Evolutionary conservation across 2,113 vertebrate genomes (phyloP).

Genomic region (Panthera leo): DNA sequence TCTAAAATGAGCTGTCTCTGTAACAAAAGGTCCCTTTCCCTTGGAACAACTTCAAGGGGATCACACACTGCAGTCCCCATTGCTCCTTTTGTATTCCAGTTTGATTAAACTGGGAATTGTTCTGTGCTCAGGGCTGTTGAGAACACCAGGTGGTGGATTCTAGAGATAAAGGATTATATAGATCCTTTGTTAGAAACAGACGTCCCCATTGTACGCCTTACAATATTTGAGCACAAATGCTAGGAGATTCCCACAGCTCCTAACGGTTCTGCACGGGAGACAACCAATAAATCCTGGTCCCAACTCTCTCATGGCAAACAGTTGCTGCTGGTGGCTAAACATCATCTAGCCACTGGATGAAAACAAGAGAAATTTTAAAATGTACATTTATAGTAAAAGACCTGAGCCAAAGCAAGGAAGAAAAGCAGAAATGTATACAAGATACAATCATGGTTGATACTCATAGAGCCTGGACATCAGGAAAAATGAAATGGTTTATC

Average conservation of each 20-base stretch:
- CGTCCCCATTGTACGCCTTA: background rate
- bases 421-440: background rate
- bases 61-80: background rate
- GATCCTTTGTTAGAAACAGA: slow-evolving; percentile 58
- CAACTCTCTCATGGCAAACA: background rate
- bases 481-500: background rate
- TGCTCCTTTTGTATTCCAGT: slow-evolving; percentile 57
- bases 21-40: slow-evolving; percentile 65
- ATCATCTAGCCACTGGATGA: background rate
- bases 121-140: slow-evolving; percentile 36
- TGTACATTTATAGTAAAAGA: background rate
- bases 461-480: background rate
- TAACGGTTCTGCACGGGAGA: background rate
- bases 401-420: background rate
- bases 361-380: slow-evolving; percentile 5
- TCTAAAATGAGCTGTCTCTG: slow-evolving; percentile 75
- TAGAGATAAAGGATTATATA: slow-evolving; percentile 51
- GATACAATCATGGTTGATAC: background rate
- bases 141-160: slow-evolving; percentile 60
- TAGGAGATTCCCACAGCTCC: background rate
- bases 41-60: slow-evolving; percentile 48
- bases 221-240: background rate
- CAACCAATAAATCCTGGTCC: background rate
- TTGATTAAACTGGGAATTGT: slow-evolving; percentile 76
- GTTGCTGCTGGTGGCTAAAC: background rate